Evolutionary conservation across 2,113 vertebrate species (phyloP), one percentile per base, ranked within the genome.

Genomic region (Rhinoptilus africanus): DNA sequence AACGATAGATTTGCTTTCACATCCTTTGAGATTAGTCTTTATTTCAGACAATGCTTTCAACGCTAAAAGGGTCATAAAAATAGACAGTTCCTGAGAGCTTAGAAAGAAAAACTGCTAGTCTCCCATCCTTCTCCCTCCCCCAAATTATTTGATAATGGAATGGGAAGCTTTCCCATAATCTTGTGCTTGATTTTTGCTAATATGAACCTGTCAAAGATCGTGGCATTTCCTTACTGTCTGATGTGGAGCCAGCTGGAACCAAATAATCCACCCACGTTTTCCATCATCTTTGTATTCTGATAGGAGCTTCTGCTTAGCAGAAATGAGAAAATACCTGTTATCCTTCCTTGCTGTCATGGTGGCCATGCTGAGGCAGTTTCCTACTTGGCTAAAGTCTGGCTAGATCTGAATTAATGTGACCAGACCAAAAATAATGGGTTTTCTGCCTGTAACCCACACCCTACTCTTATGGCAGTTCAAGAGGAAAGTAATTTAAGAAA

Each of bases 61-160:
- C 90, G 51, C 88, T 95, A 95, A 96, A 95, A 96, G 93, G 93
- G 89, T 94, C 92, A 95, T 95, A 93, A 96, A 96, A 95, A 90
- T 72, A 96, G 85, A 89, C 94, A 94, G 88, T 91, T 96, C 75
- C 75, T 95, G 75, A 92, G 91, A 96, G 91, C 91, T 96, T 92
- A 91, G 86, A 93, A 94, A 91, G 88, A 92, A 95, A 96, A 96
- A 92, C 68, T 90, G 53, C 64, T 95, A 63, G 60, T 89, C 64
- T 93, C 62, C 77, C 75, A 78, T 95, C 91, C 89, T 96, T 92
- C 56, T 96, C 92, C 93, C 92, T 96, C 91, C 88, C 88, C 64
- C 92, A 96, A 92, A 97, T 95, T 96, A 93, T 94, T 95, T 96
- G 88, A 95, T 94, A 96, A 94, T 93, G 91, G 88, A 94, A 93